phyloP scores from a whole-genome alignment of 2,888 invertebrate genomes.

The Listrodromus nycthemerus region DNA sequence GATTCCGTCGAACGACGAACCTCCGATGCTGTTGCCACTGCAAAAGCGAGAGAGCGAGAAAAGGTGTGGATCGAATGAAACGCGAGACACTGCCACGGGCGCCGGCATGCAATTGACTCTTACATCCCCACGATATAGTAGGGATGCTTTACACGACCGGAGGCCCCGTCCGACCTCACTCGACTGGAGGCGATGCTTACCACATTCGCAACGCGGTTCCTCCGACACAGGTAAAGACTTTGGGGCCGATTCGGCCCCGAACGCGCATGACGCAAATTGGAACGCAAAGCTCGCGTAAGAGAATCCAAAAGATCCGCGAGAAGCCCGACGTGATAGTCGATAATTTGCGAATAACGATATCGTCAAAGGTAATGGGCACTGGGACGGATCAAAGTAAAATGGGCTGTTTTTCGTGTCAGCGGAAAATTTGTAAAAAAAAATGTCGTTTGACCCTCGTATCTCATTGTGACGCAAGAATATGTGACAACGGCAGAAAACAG shows the following conservation, averaged over 20 bases:
- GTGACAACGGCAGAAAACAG: conserved; percentile 20
- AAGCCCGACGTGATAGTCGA: background rate
- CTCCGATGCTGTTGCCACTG: conserved; percentile 40
- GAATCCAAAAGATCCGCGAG: background rate
- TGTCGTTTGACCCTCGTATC: background rate
- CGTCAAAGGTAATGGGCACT: background rate
- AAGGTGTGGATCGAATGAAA: conserved; percentile 43
- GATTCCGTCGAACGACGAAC: conserved; percentile 15
- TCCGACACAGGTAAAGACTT: conserved; percentile 18
- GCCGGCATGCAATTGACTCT: conserved; percentile 64
- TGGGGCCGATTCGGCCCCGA: conserved; percentile 32
- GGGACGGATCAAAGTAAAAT: background rate
- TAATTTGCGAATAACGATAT: background rate
- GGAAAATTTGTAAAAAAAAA: background rate
- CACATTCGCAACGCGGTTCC: conserved; percentile 14
- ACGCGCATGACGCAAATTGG: background rate
- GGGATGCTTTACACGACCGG: conserved; percentile 27
- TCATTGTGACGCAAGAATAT: conserved; percentile 10
- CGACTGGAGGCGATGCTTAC: background rate
- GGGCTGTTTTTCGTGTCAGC: background rate
- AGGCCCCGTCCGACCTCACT: conserved; percentile 5
- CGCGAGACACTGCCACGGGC: conserved; percentile 47
- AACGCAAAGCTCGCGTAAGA: background rate
- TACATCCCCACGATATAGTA: conserved; percentile 25
- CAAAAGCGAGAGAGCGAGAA: conserved; percentile 17